These are phyloP conservation scores for Vulpes lagopus DNA, from an alignment of 2,113 vertebrate genomes.

Conservation along the genomic window DNA sequence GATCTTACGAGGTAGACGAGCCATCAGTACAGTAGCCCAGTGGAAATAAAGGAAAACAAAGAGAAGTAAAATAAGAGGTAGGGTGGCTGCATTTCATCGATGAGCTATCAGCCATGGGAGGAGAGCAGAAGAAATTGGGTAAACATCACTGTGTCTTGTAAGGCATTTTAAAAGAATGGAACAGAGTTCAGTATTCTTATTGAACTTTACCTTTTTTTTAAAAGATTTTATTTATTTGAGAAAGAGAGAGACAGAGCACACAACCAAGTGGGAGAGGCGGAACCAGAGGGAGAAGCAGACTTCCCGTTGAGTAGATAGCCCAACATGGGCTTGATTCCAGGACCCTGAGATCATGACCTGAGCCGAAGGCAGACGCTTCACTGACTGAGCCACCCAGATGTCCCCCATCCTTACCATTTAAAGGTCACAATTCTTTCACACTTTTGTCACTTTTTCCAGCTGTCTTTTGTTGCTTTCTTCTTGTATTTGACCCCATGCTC, in stretches of 20 bases:
- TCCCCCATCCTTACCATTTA: not conserved
- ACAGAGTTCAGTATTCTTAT: rapidly evolving
- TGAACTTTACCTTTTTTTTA: not conserved
- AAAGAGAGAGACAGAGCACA: no score
- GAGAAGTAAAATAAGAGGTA: not conserved
- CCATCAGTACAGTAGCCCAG: not conserved
- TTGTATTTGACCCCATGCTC: not conserved
- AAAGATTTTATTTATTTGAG: no score
- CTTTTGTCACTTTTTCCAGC: not conserved
- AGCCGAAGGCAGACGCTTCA: no score
- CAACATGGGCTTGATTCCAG: no score
- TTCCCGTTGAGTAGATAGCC: no score
- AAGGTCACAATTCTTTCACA: not conserved
- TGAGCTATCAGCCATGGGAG: rapidly evolving
- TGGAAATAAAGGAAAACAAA: not conserved
- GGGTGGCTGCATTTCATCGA: rapidly evolving
- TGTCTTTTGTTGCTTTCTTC: not conserved
- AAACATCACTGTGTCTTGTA: not conserved
- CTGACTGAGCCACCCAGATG: no score
- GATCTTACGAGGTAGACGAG: not conserved
- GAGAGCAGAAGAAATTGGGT: not conserved
- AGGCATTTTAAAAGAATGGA: not conserved
- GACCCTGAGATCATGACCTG: no score
- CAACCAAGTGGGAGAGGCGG: no score
- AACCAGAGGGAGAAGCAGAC: no score